Evolutionary conservation across 2,113 vertebrate species (phyloP), one percentile per base, ranked within the genome.

Genomic region (Gulo gulo): DNA sequence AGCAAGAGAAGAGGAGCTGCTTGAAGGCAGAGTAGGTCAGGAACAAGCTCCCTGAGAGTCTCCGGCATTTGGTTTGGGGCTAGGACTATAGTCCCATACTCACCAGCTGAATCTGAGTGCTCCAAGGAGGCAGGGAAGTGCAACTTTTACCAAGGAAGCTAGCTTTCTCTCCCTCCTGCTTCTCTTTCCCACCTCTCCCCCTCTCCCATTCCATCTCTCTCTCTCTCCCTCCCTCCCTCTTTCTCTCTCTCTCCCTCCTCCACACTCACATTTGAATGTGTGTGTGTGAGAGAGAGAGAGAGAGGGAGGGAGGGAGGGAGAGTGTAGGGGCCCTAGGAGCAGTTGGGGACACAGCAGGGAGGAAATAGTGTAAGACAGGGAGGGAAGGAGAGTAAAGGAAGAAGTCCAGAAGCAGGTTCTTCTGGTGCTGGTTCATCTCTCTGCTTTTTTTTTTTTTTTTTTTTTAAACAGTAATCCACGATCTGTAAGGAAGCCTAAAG

Each of bases 381-480:
- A 97, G 24, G 23, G 13, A 74, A 95, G 87, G n/a, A 87, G 16
- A 92, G 69, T 74, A 76, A 76, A 87, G 6, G 29, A 23, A 96
- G 83, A 63, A 59, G 67, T 86, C 21, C 8, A 26, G 45, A 94
- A 95, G 45, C 20, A 93, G 4, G 15, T 84, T 96, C 29, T 80
- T 76, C 42, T 76, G 39, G 24, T 47, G 73, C 73, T 76, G 42
- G 26, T 29, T 47, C 42, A 47, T 39, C 42, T 76, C 73, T 74
- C 42, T 47, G 42, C 73, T 76, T 18, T 18, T 55, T 18, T 55
- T 18, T 55, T 24, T 74, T 24, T 39, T 39, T 20, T 96, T 31
- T 79, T 95, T 85, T 34, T 95, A 73, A 50, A 94, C 13, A 94
- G 1, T 76, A 97, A 91, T 63, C 34, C 36, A 94, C 20, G 65